These are phyloP conservation scores for Platycnemis pennipes DNA, from an alignment of 2,888 invertebrate genomes.

Conservation along the genomic window DNA sequence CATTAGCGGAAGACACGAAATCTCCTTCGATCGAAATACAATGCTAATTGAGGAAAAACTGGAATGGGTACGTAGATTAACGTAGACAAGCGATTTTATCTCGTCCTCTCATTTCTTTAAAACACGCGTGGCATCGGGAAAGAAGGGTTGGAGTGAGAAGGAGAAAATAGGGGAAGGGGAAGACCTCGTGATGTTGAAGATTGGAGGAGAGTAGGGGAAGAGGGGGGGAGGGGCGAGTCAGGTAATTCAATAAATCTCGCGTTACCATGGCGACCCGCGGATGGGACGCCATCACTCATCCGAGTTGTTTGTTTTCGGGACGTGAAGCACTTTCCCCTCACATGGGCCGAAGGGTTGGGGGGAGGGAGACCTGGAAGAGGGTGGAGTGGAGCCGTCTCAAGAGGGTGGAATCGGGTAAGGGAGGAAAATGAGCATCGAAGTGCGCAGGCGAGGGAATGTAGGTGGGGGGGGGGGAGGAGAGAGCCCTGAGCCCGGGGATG, in stretches of 20 bases:
- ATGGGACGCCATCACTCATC: constrained; percentile 9
- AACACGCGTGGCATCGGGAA: too few relatives aligned
- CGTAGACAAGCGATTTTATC: too few relatives aligned
- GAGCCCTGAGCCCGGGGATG: not conserved
- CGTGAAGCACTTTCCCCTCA: not conserved
- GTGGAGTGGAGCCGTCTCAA: not conserved
- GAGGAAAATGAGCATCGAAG: not conserved
- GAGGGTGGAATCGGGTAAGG: not conserved
- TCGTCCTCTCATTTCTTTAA: too few relatives aligned
- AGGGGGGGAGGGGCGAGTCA: not conserved
- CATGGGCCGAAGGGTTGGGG: not conserved
- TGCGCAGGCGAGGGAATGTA: not conserved
- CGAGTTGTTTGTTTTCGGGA: not conserved
- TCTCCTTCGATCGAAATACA: too few relatives aligned
- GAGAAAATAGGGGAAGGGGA: too few relatives aligned
- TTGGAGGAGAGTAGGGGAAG: too few relatives aligned
- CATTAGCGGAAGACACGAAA: too few relatives aligned
- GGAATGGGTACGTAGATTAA: too few relatives aligned
- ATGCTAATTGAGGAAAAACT: too few relatives aligned
- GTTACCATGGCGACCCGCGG: not conserved
- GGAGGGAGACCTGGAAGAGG: too few relatives aligned
- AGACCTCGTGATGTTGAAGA: too few relatives aligned
- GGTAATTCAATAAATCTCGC: constrained; percentile 16
- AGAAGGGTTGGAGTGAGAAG: too few relatives aligned
- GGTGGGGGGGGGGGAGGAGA: not conserved